Base-by-base conservation (phyloP, 2,888 invertebrate species). In the Patella pellucida region DNA sequence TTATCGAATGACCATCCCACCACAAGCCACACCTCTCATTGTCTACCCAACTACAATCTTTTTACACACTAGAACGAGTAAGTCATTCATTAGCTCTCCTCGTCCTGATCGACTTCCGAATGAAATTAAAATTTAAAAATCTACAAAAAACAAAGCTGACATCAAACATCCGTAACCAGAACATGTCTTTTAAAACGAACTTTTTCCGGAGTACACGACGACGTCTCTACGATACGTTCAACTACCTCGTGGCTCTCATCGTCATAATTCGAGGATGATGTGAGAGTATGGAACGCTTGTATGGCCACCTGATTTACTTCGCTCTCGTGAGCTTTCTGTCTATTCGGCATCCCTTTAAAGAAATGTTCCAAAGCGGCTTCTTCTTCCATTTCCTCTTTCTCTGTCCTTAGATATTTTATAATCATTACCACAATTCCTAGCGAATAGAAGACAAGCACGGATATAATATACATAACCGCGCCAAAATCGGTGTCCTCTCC, bases 371-470 rank as follows among this genome's bases (percentile, higher is more conserved):
- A 78, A 9, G 81, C 79, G 68, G 79, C 78, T 67, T 87, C 87
- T 73, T 86, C 85, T 67, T 85, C 85, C 71, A 85, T 76, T 73
- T 85, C 84, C 11, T 82, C 80, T 50, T 80, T 80, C 76, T 85
- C 84, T 15, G 85, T 81, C 73, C 83, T 83, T 5, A 85, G 79
- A 79, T 87, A 85, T 74, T 87, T 87, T 23, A 87, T 79, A 54
- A 87, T 85, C 87, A 87, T 87, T 2, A 84, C 81, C 12, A 86
- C 81, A 54, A 87, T 86, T 50, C 85, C 87, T 5, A 82, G 77
- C 9, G 86, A 86, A 76, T 87, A 87, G 72, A 87, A 85, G 54
- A 86, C 79, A 1, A 87, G 78, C 7, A 87, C 87, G 9, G 83
- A 82, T 12, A 85, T 81, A 41, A 87, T 87, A 71, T 87, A 87